phyloP scores from a whole-genome alignment of 2,113 vertebrate genomes.

The Amazona vittata region DNA sequence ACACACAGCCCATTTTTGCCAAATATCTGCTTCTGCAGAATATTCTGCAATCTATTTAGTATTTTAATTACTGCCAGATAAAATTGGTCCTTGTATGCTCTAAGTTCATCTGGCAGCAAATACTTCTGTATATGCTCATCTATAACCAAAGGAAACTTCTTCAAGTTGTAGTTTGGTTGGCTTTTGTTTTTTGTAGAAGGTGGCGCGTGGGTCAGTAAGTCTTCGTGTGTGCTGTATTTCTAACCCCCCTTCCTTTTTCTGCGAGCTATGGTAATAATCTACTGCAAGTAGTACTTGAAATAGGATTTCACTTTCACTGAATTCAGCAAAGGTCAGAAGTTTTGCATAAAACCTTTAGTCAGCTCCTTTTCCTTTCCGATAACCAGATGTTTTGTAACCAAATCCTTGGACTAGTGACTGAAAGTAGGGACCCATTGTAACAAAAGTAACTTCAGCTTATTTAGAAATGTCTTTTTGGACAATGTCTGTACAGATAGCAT shows the following conservation, averaged over 20 bases:
- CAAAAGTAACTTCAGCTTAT: background rate
- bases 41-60: background rate
- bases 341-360: background rate
- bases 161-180: background rate
- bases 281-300: background rate
- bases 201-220: background rate
- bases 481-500: background rate
- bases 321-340: background rate
- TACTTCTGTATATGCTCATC: background rate
- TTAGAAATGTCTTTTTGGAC: background rate
- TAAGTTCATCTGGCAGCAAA: background rate
- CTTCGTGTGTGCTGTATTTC: background rate
- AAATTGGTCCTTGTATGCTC: background rate
- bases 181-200: background rate
- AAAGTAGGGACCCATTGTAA: background rate
- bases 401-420: background rate
- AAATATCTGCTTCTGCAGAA: background rate
- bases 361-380: background rate
- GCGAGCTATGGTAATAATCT: background rate
- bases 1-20: background rate
- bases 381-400: slow-evolving; percentile 8
- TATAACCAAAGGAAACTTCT: background rate
- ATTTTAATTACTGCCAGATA: background rate
- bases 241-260: background rate
- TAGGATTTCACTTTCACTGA: slow-evolving; percentile 24